Evolutionary conservation across 37 sponge, comb jelly and placozoan species (phyloP).

Genomic region (Lycopodina hypogea): DNA sequence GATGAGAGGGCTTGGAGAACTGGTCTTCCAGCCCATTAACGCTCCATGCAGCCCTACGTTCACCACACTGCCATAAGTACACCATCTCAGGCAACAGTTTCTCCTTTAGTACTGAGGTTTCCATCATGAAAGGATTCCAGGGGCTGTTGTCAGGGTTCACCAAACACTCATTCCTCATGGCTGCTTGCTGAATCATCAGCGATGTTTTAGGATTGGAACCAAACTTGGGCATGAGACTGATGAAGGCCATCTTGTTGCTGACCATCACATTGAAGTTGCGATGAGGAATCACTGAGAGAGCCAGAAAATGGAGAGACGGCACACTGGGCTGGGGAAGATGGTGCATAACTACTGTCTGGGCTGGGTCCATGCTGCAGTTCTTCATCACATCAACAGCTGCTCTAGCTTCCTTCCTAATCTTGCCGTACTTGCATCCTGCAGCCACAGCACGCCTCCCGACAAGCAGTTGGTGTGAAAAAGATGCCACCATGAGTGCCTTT

Average conservation of each 20-base stretch:
- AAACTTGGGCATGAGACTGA: conserved; percentile 17
- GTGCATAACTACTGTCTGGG: conserved; percentile 3
- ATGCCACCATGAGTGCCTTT: conserved; percentile 44
- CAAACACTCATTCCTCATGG: neutral
- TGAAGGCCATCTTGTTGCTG: neutral
- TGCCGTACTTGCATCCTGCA: neutral
- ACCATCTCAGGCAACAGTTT: conserved; percentile 16
- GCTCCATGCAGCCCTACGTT: conserved; percentile 36
- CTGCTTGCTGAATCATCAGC: neutral
- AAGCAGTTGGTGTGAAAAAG: conserved; percentile 40
- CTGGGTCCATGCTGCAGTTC: conserved; percentile 6
- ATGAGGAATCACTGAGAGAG: conserved; percentile 9
- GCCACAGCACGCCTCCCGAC: conserved; percentile 24
- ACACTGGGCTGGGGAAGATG: neutral
- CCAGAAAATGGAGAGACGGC: neutral
- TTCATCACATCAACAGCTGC: neutral
- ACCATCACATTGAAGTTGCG: neutral
- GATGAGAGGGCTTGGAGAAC: conserved; percentile 40
- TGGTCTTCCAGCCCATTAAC: neutral
- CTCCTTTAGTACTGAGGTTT: neutral
- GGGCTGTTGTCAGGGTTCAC: neutral
- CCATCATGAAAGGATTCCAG: conserved; percentile 2
- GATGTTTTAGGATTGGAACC: conserved; percentile 26
- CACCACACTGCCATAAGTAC: conserved; percentile 67
- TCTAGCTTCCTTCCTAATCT: conserved; percentile 5